Evolutionary conservation across 2,888 invertebrate species (phyloP), one percentile per base, ranked within the genome.

Genomic region (Caenorhabditis uteleia): DNA sequence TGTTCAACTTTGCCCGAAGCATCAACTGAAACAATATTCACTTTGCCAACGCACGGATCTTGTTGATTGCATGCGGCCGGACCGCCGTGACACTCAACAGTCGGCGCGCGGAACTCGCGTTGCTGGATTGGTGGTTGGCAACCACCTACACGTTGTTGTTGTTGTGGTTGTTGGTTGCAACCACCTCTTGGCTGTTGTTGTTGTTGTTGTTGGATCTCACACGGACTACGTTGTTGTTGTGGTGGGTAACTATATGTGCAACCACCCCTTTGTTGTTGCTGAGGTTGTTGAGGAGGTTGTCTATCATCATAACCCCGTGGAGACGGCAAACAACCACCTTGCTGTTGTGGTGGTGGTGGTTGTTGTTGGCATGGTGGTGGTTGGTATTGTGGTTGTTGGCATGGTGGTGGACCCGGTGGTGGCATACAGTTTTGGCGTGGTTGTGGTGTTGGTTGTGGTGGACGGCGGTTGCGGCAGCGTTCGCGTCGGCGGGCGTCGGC

Each of bases 21-120:
- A 44, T 72, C 59, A 53, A 72, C 72, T 68, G 72, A 72, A 68
- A 72, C 67, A 27, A 67, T 59, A 31, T 64, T 56, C 45, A 67
- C 70, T 64, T 64, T 64, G 23, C 64, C 70, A 23, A 55, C 60
- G 57, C 67, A 67, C 27, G 62, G 59, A 42, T 64, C 68, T 18
- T 42, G 27, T n/a, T 26, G 31, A 8, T n/a, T 42, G 21, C 10
- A 20, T 5, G 23, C n/a, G 49, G 46, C 54, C 23, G 58, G 53
- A 25, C 44, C 59, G 18, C 65, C 65, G 21, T 55, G 44, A 33
- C 65, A 65, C 39, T 65, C 65, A 16, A 50, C 45, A 23, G 45
- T 42, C 39, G 59, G 45, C 29, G 61, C 53, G 25, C 61, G 65
- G 70, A 54, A 58, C 25, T 54, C 61, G 26, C 49, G 40, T n/a